These are phyloP conservation scores for Tridacna gigas DNA, from an alignment of 2,888 invertebrate species.

Conservation along the genomic window DNA sequence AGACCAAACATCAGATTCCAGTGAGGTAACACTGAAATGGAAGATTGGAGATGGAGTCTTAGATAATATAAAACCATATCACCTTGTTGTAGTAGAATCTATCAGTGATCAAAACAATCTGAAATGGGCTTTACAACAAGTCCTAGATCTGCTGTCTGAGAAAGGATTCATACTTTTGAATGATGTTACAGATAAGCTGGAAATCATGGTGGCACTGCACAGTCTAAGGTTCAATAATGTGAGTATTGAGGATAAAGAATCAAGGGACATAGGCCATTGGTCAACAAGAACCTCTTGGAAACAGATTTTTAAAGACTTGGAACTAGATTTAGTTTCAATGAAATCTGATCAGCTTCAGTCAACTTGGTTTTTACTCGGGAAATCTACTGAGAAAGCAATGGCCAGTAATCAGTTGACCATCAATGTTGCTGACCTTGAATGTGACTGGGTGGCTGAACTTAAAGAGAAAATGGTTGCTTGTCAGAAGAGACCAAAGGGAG, in stretches of 20 bases:
- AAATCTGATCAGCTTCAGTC: conserved; percentile 88
- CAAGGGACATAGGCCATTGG: conserved; percentile 63
- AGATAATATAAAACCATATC: conserved; percentile 66
- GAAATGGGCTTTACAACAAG: conserved; percentile 12
- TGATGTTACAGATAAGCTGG: conserved; percentile 84
- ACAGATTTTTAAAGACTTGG: conserved; percentile 77
- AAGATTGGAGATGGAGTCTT: conserved; percentile 87
- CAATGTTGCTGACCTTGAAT: conserved; percentile 62
- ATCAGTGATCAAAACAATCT: conserved; percentile 68
- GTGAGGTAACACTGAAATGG: conserved; percentile 87
- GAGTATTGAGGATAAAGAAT: conserved; percentile 32
- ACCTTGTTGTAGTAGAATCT: conserved; percentile 73
- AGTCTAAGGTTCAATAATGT: conserved; percentile 47
- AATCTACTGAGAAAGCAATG: conserved; percentile 70
- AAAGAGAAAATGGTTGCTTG: conserved; percentile 90
- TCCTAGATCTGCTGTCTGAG: conserved; percentile 86
- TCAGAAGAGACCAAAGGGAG: conserved; percentile 86
- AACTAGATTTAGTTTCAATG: conserved; percentile 87
- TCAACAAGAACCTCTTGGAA: conserved; percentile 68
- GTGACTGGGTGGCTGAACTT: conserved; percentile 91
- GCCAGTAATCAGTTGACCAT: conserved; percentile 58
- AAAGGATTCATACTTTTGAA: conserved; percentile 85
- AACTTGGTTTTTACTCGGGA: conserved; percentile 88
- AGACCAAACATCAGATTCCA: conserved; percentile 86
- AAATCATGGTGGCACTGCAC: conserved; percentile 68